Conservation (phyloP, 1,140 invertebrate genomes). For the Chironomus striatipennis region DNA sequence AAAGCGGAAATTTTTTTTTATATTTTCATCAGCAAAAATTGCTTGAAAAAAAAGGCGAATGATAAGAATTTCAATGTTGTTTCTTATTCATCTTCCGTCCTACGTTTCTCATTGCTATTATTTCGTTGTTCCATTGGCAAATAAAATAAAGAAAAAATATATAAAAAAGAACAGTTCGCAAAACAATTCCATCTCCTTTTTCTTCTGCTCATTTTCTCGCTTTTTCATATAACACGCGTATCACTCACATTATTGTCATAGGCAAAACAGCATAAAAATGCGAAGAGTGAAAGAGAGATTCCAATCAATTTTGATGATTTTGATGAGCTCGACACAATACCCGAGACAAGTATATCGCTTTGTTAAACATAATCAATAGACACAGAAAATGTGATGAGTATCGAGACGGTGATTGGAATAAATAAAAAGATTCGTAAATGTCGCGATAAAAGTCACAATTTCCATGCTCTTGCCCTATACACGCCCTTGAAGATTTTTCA, state of each 20-base stretch:
- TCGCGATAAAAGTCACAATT: neutral
- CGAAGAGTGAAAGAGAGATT: neutral
- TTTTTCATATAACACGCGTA: no score
- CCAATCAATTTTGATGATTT: conserved; percentile 1
- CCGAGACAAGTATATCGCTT: neutral
- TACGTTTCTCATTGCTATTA: no score
- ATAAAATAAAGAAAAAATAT: no score
- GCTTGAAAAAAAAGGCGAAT: neutral
- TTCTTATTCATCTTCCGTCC: no score
- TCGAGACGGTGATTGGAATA: neutral
- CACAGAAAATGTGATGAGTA: neutral
- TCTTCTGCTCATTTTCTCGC: no score
- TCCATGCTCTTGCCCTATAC: neutral
- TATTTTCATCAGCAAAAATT: neutral
- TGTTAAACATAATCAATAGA: conserved; percentile 1
- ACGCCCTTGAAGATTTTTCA: neutral
- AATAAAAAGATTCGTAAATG: neutral
- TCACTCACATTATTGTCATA: no score
- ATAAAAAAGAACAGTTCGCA: no score
- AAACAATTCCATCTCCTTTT: no score
- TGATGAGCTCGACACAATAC: neutral
- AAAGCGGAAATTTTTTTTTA: neutral
- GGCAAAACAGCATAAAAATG: no score
- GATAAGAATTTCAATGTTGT: conserved; percentile 3
- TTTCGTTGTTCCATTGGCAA: no score